A percentile compares a stretch with the other conserved stretches of the same genome.
Conservation (phyloP, 2,888 invertebrate species). For the Thereva unica region DNA sequence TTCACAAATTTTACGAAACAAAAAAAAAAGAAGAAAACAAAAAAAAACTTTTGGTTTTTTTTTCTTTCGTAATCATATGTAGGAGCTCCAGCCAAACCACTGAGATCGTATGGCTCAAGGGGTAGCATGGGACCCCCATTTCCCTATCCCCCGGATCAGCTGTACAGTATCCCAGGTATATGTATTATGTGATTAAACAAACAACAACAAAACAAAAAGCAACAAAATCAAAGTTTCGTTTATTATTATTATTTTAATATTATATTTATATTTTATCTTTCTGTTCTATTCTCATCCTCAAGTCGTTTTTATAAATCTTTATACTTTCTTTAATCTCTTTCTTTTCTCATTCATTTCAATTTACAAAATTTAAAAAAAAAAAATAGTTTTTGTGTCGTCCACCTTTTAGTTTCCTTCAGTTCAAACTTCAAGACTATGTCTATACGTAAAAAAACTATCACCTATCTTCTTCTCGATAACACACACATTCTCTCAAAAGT, state of each 20-base stretch:
- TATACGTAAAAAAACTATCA: slow-evolving; percentile 1
- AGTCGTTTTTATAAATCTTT: neutral
- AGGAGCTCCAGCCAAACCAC: slow-evolving; percentile 60
- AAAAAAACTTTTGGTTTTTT: slow-evolving; percentile 29
- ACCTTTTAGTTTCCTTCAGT: neutral
- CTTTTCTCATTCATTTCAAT: neutral
- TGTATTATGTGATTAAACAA: slow-evolving; percentile 16
- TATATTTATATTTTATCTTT: slow-evolving; percentile 36
- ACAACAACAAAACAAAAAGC: slow-evolving; percentile 23
- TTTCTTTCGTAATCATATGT: slow-evolving; percentile 40
- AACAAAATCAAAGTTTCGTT: neutral
- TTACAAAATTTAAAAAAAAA: slow-evolving; percentile 2
- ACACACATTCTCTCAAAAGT: too few relatives aligned
- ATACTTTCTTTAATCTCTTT: too few relatives aligned
- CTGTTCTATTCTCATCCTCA: slow-evolving; percentile 21
- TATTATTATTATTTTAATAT: slow-evolving; percentile 25
- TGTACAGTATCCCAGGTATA: slow-evolving; percentile 60
- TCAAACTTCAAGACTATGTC: neutral
- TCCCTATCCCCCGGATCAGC: slow-evolving; percentile 59
- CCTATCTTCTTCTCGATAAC: slow-evolving; percentile 6
- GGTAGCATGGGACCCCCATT: slow-evolving; percentile 58
- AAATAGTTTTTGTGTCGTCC: slow-evolving; percentile 8
- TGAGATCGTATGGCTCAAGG: slow-evolving; percentile 59
- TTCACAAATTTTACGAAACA: slow-evolving; percentile 10
- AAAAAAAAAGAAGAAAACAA: slow-evolving; percentile 17